A percentile compares a stretch with the other conserved stretches of the same genome.
phyloP scores from a whole-genome alignment of 1,140 invertebrate genomes.

The Scylla paramamosain region DNA sequence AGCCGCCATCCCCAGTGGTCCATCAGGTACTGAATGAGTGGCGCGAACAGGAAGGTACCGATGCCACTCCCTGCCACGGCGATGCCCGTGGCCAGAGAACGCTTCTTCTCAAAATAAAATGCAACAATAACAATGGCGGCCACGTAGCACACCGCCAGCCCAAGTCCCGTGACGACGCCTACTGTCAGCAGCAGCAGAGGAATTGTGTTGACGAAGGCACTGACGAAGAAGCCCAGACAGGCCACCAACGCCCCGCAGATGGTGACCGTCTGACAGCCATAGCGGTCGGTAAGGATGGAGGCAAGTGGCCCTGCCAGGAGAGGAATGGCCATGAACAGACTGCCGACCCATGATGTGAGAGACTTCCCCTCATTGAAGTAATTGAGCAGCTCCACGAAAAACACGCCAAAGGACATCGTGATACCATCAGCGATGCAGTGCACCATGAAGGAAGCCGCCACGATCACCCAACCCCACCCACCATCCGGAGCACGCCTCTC shows the following conservation, averaged over 20 bases:
- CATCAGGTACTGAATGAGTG: conserved; percentile 88
- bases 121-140: conserved; percentile 96
- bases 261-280: conserved; percentile 88
- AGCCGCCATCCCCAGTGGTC: conserved; percentile 92
- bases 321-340: conserved; percentile 94
- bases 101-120: conserved; percentile 96
- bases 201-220: conserved; percentile 89
- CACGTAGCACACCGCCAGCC: conserved; percentile 84
- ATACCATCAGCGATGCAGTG: conserved; percentile 97
- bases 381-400: conserved; percentile 92
- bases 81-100: conserved; percentile 95
- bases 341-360: conserved; percentile 95
- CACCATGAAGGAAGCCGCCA: conserved; percentile 91
- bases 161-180: conserved; percentile 91
- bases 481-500: conserved; percentile 77
- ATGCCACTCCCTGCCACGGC: conserved; percentile 94
- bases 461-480: conserved; percentile 81
- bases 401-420: conserved; percentile 94
- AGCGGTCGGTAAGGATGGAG: conserved; percentile 92
- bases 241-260: conserved; percentile 90
- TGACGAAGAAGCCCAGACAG: conserved; percentile 89
- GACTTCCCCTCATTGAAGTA: conserved; percentile 90
- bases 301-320: conserved; percentile 93
- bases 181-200: conserved; percentile 91
- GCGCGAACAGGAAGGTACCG: conserved; percentile 95